Conservation (phyloP, 2,888 invertebrate genomes). For the Melinaea menophilus region DNA sequence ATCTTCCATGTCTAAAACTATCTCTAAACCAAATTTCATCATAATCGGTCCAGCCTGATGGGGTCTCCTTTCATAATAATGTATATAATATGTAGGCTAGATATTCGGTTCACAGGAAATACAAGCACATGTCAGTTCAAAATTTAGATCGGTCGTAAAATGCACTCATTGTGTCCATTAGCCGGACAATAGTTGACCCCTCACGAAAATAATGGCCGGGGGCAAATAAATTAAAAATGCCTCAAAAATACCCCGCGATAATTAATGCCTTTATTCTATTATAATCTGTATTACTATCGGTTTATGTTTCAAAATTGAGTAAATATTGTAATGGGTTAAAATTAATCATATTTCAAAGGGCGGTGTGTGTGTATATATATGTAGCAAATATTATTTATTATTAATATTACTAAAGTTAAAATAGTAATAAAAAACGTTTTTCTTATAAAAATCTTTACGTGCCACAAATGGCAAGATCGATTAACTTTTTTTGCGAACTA, state of each 20-base stretch:
- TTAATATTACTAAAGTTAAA: not conserved
- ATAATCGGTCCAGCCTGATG: too few relatives aligned
- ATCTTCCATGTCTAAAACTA: too few relatives aligned
- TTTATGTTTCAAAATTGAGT: slow-evolving; percentile 1
- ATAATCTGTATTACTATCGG: not conserved
- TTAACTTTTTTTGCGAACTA: slow-evolving; percentile 49
- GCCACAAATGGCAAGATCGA: slow-evolving; percentile 60
- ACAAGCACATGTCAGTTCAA: slow-evolving; percentile 38
- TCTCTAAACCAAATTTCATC: too few relatives aligned
- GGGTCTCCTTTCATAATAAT: too few relatives aligned
- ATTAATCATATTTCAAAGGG: not conserved
- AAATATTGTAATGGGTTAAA: not conserved
- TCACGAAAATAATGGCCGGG: slow-evolving; percentile 71
- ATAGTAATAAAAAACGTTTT: not conserved
- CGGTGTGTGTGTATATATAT: too few relatives aligned
- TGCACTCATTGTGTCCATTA: slow-evolving; percentile 55
- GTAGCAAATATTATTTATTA: too few relatives aligned
- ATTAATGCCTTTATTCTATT: not conserved
- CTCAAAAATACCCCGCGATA: slow-evolving; percentile 71
- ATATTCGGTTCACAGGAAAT: slow-evolving; percentile 26
- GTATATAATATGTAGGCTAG: too few relatives aligned
- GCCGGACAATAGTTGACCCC: slow-evolving; percentile 63
- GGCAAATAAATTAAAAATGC: slow-evolving; percentile 77
- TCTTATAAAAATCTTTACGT: slow-evolving; percentile 32
- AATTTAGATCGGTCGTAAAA: slow-evolving; percentile 63